phyloP scores from a whole-genome alignment of 2,797 vertebrate species.

The Enteromius argenteus region DNA sequence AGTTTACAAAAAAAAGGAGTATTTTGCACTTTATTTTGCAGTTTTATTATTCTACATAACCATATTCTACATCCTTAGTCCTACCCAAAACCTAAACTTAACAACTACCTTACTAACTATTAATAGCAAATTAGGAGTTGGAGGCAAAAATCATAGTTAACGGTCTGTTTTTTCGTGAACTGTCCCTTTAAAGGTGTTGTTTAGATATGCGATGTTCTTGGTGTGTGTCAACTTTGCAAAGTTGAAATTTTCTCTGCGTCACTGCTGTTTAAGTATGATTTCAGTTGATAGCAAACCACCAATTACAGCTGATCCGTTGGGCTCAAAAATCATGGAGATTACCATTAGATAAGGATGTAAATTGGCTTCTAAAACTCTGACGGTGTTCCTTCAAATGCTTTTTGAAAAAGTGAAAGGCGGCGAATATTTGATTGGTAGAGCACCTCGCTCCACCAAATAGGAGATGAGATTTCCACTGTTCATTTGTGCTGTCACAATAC shows the following conservation, averaged over 20 bases:
- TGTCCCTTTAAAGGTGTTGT: not conserved
- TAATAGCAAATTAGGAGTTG: not conserved
- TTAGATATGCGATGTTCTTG: not conserved
- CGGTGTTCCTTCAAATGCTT: constrained; percentile 60
- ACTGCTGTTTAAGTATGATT: not conserved
- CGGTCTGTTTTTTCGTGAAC: not conserved
- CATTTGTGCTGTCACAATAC: constrained; percentile 82
- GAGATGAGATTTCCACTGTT: constrained; percentile 83
- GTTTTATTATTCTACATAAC: not conserved
- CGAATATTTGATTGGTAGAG: constrained; percentile 71
- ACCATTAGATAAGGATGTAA: constrained; percentile 70
- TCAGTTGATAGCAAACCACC: constrained; percentile 44
- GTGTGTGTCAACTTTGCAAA: not conserved
- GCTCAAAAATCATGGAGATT: constrained; percentile 64
- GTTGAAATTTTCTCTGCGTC: not conserved
- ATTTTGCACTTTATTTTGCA: not conserved
- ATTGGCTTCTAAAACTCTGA: constrained; percentile 68
- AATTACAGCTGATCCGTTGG: constrained; percentile 37
- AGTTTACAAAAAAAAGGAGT: not conserved
- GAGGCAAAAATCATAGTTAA: not conserved
- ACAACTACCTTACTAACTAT: not conserved
- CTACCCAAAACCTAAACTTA: not conserved
- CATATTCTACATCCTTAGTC: not conserved
- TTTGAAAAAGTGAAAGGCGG: constrained; percentile 54
- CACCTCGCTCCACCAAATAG: constrained; percentile 76